Conservation (phyloP, 92 coral and sea anemone genomes). For the Bergia sp. region DNA sequence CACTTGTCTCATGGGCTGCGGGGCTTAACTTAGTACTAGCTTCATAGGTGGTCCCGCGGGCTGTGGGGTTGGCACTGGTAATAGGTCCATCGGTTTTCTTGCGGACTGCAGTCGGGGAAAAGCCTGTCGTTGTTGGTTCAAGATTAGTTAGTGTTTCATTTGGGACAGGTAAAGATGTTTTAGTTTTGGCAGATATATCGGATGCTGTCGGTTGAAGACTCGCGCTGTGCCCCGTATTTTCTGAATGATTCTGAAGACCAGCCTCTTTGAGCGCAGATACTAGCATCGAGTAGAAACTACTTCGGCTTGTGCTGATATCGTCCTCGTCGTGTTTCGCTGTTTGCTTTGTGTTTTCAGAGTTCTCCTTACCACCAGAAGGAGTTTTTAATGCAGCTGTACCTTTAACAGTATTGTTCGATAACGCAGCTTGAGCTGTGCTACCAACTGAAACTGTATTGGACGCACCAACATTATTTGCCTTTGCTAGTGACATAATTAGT, state of each 20-base stretch:
- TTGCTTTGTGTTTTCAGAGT: background rate
- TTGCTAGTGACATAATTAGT: background rate
- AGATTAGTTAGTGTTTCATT: background rate
- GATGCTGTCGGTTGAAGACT: background rate
- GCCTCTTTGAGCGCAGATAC: constrained; percentile 33
- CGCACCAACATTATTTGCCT: background rate
- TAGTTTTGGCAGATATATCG: background rate
- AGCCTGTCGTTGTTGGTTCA: background rate
- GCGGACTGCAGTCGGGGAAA: background rate
- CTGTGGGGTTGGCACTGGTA: background rate
- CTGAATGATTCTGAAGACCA: constrained; percentile 10
- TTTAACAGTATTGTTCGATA: background rate
- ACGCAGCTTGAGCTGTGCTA: background rate
- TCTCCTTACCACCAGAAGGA: background rate
- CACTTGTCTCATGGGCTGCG: background rate
- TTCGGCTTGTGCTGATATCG: constrained; percentile 23
- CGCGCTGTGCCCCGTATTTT: background rate
- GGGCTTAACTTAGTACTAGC: background rate
- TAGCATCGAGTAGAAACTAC: constrained; percentile 24
- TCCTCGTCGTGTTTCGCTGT: constrained; percentile 4
- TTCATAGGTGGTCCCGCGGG: background rate
- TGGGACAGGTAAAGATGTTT: constrained; percentile 4
- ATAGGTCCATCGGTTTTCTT: background rate
- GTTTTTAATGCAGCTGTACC: background rate
- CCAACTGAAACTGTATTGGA: background rate